Conservation (phyloP, 2,888 invertebrate genomes). For the Sycophila texana region DNA sequence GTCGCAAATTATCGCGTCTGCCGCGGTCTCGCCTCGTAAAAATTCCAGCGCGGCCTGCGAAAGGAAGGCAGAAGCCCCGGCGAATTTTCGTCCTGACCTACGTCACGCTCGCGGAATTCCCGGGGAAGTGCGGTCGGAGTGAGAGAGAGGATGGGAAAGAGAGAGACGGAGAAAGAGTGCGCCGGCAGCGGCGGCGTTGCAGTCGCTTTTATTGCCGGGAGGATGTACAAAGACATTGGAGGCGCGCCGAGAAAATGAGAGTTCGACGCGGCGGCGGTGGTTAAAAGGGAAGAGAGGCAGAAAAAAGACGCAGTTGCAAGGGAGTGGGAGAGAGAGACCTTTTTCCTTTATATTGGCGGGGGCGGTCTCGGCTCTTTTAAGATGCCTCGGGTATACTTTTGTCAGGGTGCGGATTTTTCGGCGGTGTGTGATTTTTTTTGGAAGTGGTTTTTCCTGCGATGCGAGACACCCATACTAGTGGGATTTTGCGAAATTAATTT, state of each 20-base stretch:
- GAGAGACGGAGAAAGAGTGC: too few relatives aligned
- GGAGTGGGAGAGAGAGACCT: neutral
- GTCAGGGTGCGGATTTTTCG: too few relatives aligned
- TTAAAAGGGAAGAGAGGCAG: conserved; percentile 20
- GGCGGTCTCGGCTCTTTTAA: too few relatives aligned
- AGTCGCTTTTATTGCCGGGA: neutral
- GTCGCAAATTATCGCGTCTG: conserved; percentile 6
- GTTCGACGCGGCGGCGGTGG: conserved; percentile 31
- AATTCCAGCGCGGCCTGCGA: conserved; percentile 21
- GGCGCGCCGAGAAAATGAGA: conserved; percentile 24
- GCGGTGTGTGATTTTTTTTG: too few relatives aligned
- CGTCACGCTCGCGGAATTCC: conserved; percentile 36
- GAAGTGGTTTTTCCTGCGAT: too few relatives aligned
- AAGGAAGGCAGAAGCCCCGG: conserved; percentile 5
- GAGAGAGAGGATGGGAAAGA: conserved; percentile 17
- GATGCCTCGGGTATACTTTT: too few relatives aligned
- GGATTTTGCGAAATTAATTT: too few relatives aligned
- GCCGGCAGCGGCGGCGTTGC: neutral
- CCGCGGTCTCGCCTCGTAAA: conserved; percentile 26
- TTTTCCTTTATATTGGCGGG: conserved; percentile 24
- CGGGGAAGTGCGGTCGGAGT: neutral
- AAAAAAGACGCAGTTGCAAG: neutral
- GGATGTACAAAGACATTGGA: conserved; percentile 30
- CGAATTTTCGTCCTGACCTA: conserved; percentile 49
- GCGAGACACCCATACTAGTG: too few relatives aligned